A percentile compares a stretch with the other conserved stretches of the same genome.
These are phyloP conservation scores for Vulpes vulpes DNA, from an alignment of 2,113 vertebrate genomes.

Conservation along the genomic window DNA sequence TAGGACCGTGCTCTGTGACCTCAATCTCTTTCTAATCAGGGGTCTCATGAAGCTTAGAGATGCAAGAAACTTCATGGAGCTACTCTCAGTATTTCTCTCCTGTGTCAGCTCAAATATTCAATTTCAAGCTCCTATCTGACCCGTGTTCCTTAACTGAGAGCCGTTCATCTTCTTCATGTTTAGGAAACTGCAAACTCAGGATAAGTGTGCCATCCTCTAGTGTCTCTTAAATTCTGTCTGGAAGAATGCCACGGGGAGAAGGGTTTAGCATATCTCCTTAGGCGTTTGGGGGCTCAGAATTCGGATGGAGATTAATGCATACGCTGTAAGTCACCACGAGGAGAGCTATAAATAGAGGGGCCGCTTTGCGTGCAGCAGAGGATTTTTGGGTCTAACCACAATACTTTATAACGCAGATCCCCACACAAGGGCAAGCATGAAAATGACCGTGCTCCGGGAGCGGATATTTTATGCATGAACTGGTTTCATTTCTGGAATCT, in stretches of 20 bases:
- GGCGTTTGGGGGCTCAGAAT: neutral
- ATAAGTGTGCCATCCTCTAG: neutral
- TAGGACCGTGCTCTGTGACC: neutral
- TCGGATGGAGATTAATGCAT: neutral
- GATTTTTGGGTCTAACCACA: neutral
- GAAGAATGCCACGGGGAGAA: neutral
- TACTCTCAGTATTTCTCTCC: neutral
- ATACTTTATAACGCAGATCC: neutral
- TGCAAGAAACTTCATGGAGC: accelerated
- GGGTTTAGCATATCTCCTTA: neutral
- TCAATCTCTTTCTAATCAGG: neutral
- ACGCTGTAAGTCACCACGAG: neutral
- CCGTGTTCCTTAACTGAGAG: neutral
- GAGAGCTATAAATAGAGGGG: neutral
- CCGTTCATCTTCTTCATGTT: neutral
- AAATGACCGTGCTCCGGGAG: neutral
- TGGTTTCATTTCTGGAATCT: constrained; percentile 52
- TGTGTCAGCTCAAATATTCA: neutral
- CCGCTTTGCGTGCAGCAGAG: neutral
- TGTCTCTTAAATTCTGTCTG: neutral
- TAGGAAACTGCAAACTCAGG: constrained; percentile 44
- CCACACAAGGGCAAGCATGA: neutral
- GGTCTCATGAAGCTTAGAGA: neutral
- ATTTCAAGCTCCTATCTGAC: neutral
- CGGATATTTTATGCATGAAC: constrained; percentile 38